Conservation (phyloP, 1,140 invertebrate species). For the Adelges cooleyi region DNA sequence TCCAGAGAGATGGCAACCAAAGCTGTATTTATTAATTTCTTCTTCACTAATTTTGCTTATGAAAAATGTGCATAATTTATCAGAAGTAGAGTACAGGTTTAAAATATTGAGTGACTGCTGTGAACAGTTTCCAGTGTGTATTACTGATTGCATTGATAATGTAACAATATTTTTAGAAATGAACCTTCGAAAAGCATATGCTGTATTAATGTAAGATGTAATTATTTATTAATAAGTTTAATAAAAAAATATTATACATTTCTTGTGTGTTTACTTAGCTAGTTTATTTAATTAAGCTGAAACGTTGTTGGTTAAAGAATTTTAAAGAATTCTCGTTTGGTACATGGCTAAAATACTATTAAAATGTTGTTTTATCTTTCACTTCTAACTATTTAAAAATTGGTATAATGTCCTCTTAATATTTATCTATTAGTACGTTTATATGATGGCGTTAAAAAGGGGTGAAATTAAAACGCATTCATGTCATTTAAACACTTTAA, state of each 20-base stretch:
- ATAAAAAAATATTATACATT: neutral
- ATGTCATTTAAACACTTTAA: no score
- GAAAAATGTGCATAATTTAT: neutral
- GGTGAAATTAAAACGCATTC: no score
- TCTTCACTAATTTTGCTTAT: neutral
- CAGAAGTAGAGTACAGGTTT: neutral
- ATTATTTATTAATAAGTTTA: neutral
- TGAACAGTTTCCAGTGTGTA: conserved; percentile 1
- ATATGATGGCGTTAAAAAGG: no score
- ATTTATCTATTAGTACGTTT: no score
- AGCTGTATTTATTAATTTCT: neutral
- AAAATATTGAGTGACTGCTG: conserved; percentile 2
- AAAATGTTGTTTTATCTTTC: no score
- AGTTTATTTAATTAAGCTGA: no score
- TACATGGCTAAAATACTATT: no score
- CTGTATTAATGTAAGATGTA: neutral
- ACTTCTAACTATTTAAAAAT: no score
- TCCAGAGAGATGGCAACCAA: neutral
- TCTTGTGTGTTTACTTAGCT: no score
- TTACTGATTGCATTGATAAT: neutral
- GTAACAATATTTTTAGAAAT: neutral
- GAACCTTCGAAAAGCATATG: neutral
- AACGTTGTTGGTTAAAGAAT: no score
- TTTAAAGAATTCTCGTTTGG: no score
- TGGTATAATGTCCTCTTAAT: no score